Evolutionary conservation across 2,888 invertebrate species (phyloP).

Genomic region (Meta bourneti): DNA sequence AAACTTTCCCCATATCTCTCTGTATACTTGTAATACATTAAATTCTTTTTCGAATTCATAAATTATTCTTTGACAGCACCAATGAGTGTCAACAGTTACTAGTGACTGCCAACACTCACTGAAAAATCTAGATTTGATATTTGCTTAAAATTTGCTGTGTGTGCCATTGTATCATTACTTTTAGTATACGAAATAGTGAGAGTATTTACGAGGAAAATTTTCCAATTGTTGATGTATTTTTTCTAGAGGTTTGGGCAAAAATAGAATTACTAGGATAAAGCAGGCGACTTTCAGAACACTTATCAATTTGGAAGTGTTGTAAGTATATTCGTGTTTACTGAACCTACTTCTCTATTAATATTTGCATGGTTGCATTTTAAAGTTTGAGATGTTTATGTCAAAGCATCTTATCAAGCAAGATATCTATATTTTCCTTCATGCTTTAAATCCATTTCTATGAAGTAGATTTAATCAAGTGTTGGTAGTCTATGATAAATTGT

Average conservation of each 20-base stretch:
- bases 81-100: no score
- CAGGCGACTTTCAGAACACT: slow-evolving; percentile 59
- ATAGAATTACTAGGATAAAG: slow-evolving; percentile 60
- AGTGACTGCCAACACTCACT: no score
- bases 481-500: no score
- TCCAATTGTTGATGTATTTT: background rate
- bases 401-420: no score
- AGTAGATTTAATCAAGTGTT: no score
- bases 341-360: background rate
- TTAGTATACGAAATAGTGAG: background rate
- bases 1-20: background rate
- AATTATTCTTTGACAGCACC: no score
- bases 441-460: no score
- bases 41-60: background rate
- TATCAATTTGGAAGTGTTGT: slow-evolving; percentile 72
- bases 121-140: no score
- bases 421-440: no score
- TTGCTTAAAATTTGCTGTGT: no score
- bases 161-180: background rate
- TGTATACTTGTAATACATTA: background rate
- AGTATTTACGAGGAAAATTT: background rate
- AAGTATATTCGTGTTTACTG: slow-evolving; percentile 32
- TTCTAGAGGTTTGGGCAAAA: slow-evolving; percentile 68
- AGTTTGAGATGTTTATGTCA: background rate
- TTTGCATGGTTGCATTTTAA: background rate